Evolutionary conservation across 2,888 invertebrate genomes (phyloP).

Genomic region (Arge pagana): DNA sequence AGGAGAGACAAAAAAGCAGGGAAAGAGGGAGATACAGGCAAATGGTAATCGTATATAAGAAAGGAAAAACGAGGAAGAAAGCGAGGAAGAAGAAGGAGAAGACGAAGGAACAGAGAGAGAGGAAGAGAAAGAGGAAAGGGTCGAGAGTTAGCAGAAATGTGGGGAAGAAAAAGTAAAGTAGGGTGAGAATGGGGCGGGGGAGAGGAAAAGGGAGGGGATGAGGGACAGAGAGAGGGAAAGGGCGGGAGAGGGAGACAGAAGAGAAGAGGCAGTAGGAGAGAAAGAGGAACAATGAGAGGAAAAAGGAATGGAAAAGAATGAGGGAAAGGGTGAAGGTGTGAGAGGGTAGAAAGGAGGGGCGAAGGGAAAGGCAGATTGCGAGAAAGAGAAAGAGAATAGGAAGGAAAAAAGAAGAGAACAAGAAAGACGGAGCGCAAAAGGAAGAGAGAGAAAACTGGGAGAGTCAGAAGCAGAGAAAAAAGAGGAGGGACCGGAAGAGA

Average conservation of each 20-base stretch:
- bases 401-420: neutral
- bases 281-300: too few species aligned
- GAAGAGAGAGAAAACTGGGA: slow-evolving; percentile 3
- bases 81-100: slow-evolving; percentile 2
- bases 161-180: neutral
- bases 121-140: neutral
- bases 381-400: too few species aligned
- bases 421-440: slow-evolving; percentile 5
- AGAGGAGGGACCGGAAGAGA: neutral
- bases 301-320: too few species aligned
- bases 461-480: neutral
- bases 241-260: too few species aligned
- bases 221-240: too few species aligned
- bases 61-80: slow-evolving; percentile 10
- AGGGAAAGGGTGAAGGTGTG: too few species aligned
- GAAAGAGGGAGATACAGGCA: slow-evolving; percentile 4
- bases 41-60: slow-evolving; percentile 5
- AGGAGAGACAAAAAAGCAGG: slow-evolving; percentile 13
- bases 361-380: too few species aligned
- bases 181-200: neutral
- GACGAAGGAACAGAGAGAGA: slow-evolving; percentile 3
- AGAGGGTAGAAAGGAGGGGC: too few species aligned
- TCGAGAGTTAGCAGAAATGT: slow-evolving; percentile 11
- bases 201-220: too few species aligned
- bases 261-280: too few species aligned